Percentiles rank a stretch among this genome's conserved stretches.
phyloP scores from a whole-genome alignment of 2,113 vertebrate species.

The Corydoras sp. region DNA sequence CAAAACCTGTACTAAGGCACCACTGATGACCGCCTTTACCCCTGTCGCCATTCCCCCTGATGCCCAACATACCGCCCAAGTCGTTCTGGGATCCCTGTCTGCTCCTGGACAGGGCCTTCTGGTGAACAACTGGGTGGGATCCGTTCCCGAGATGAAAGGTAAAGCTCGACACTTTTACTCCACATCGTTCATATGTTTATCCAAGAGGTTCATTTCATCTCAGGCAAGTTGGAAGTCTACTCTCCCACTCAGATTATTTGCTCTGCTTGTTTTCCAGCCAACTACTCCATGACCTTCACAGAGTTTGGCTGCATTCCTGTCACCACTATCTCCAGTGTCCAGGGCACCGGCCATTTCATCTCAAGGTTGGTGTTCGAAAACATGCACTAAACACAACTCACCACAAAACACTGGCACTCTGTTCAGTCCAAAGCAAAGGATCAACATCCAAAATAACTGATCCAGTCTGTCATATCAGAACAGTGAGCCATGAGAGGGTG shows the following conservation, averaged over 20 bases:
- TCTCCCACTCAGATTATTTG: not conserved
- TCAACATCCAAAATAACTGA: not conserved
- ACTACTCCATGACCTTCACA: conserved; percentile 37
- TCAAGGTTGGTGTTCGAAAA: conserved; percentile 36
- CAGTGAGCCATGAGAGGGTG: not conserved
- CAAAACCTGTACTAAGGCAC: conserved; percentile 37
- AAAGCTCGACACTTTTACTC: not conserved
- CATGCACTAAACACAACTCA: not conserved
- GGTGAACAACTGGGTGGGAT: conserved; percentile 42
- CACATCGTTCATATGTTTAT: not conserved
- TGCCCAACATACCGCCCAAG: conserved; percentile 28
- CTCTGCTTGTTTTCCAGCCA: conserved; percentile 19
- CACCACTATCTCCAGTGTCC: not conserved
- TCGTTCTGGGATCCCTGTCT: conserved; percentile 44
- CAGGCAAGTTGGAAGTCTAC: not conserved
- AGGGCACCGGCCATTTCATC: conserved; percentile 12
- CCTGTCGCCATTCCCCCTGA: conserved; percentile 38
- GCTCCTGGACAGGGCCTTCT: conserved; percentile 38
- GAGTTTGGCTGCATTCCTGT: conserved; percentile 47
- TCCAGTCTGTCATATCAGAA: not conserved
- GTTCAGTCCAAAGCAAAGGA: not conserved
- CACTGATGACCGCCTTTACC: conserved; percentile 25
- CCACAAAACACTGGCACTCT: conserved; percentile 6
- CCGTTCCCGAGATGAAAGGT: conserved; percentile 25
- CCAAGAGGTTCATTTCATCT: not conserved